These are phyloP conservation scores for Stichopus horrens DNA, from an alignment of 53 echinoderm and acorn worm genomes.

Conservation along the genomic window DNA sequence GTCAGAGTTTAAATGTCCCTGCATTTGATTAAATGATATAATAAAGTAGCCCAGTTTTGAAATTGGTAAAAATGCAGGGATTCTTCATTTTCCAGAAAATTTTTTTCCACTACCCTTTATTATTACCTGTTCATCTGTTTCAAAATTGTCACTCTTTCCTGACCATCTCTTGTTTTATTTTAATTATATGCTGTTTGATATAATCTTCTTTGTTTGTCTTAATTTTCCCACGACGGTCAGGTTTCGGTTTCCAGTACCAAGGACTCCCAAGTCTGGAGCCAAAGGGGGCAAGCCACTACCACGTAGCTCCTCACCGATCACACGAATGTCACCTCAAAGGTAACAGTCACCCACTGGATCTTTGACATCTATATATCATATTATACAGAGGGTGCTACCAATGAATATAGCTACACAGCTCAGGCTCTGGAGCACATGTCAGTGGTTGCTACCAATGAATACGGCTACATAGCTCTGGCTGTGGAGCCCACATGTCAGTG, in stretches of 20 bases:
- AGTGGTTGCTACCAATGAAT: too few relatives aligned
- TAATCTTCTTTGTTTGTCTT: not conserved
- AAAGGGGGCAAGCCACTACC: slow-evolving; percentile 24
- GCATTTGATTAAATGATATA: too few relatives aligned
- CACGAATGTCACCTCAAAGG: slow-evolving; percentile 28
- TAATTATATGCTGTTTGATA: not conserved
- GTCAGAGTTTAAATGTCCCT: too few relatives aligned
- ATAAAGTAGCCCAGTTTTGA: too few relatives aligned
- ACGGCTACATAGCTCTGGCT: too few relatives aligned
- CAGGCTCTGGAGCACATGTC: too few relatives aligned
- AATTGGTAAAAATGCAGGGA: too few relatives aligned
- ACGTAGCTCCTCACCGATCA: slow-evolving; percentile 49
- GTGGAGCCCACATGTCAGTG: too few relatives aligned
- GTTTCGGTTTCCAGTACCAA: slow-evolving; percentile 24
- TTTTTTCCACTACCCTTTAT: too few relatives aligned
- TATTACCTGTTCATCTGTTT: not conserved
- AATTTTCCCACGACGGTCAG: not conserved
- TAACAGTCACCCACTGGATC: not conserved
- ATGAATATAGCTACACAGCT: too few relatives aligned
- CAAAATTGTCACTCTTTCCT: not conserved
- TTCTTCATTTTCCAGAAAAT: too few relatives aligned
- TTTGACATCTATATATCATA: not conserved
- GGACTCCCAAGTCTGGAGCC: slow-evolving; percentile 42
- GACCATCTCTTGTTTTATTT: not conserved
- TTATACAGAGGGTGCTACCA: too few relatives aligned